Evolutionary conservation across 2,113 vertebrate genomes (phyloP), one percentile per base, ranked within the genome.

Genomic region (Hemiprocne comata): DNA sequence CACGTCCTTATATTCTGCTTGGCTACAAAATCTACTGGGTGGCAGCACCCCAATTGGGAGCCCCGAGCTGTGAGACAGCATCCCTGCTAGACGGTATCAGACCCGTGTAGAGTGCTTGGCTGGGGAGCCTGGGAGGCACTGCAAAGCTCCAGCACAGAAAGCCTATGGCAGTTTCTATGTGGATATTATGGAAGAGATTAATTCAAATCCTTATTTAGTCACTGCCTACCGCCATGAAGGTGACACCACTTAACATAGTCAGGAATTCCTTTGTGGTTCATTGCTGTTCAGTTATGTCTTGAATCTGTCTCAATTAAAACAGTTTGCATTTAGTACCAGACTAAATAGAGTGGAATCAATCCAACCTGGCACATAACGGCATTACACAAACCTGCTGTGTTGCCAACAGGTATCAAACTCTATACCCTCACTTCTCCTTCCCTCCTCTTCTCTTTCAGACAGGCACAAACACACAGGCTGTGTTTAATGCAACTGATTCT

Each of bases 371-470:
- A 50, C 42, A n/a, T 14, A 54, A 17, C 38, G 5, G 60, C 9
- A 6, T 89, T 65, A 17, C 61, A 77, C 87, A 72, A 20, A 31
- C 53, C 85, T 15, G 90, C 82, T 84, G 6, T 61, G 33, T 64
- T 95, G 93, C 97, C 97, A 98, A 98, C 98, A 98, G 98, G 98
- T 98, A 97, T 90, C 97, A 90, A 78, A 88, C n/a, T 80, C 71
- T 11, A 13, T 31, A 23, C 69, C 64, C 44, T 83, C 20, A 9
- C 42, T 62, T 79, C 62, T 87, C 33, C 40, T 87, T 91, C 20
- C 73, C 58, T 40, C 51, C 58, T 40, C 51, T 29, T 62, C 73
- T 71, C 75, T 34, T 50, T 21, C n/a, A 69, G 40, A 38, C 71
- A 46, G 64, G 51, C 82, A 64, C 80, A 77, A 28, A 73, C 28